Conservation (phyloP, 2,888 invertebrate genomes). For the Acholoe squamosa region DNA sequence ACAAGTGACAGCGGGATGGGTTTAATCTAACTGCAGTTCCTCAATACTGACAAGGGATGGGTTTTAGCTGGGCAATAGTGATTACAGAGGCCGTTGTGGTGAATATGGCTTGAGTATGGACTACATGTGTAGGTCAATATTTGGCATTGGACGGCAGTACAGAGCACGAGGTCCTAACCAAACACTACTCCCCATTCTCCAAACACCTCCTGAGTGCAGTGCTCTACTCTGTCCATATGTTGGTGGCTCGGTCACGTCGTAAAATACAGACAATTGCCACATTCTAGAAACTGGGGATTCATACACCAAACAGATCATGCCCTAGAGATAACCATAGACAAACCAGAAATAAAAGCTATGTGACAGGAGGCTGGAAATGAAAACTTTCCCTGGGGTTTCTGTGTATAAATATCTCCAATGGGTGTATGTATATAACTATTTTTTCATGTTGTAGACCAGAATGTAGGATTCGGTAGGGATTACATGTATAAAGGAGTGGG, state of each 20-base stretch:
- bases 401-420: not conserved
- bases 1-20: not conserved
- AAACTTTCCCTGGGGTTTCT: not conserved
- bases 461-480: not conserved
- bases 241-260: not conserved
- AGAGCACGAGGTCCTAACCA: slow-evolving; percentile 41
- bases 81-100: slow-evolving; percentile 18
- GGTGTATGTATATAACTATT: not conserved
- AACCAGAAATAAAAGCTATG: not conserved
- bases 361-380: not conserved
- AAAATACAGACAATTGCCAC: slow-evolving; percentile 6
- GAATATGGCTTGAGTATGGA: slow-evolving; percentile 38
- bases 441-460: not conserved
- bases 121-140: slow-evolving; percentile 50
- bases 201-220: slow-evolving; percentile 47
- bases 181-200: slow-evolving; percentile 25
- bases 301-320: not conserved
- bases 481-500: not conserved
- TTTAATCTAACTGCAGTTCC: not conserved
- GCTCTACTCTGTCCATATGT: slow-evolving; percentile 40
- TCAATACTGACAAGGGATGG: not conserved
- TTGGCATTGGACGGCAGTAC: not conserved
- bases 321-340: not conserved
- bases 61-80: not conserved
- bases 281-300: not conserved